These are phyloP conservation scores for Pinna nobilis DNA, from an alignment of 1,140 invertebrate species.

Conservation along the genomic window DNA sequence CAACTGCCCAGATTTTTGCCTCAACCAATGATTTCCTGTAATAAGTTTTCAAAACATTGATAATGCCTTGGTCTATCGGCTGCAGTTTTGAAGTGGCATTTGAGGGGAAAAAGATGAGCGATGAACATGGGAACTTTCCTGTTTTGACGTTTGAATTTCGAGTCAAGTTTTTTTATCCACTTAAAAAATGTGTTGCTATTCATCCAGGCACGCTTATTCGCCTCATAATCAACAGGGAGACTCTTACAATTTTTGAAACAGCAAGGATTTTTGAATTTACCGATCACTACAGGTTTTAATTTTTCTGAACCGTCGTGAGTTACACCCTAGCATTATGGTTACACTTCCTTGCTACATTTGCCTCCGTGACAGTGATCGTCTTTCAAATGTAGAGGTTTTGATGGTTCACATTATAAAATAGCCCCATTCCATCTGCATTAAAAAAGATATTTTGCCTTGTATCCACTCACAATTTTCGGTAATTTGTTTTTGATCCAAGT, in stretches of 20 bases:
- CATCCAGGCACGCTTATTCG: slow-evolving; percentile 1
- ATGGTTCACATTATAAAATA: not conserved
- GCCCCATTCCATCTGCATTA: not conserved
- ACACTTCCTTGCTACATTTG: not conserved
- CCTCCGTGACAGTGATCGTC: not conserved
- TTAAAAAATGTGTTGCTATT: not conserved
- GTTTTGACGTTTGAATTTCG: not conserved
- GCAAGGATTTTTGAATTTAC: not conserved
- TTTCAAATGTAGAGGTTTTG: not conserved
- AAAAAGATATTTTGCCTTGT: not conserved
- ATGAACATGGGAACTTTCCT: not conserved
- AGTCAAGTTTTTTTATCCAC: not conserved
- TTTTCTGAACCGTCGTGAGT: slow-evolving; percentile 12
- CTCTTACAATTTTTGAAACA: not conserved
- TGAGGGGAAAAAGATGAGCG: not conserved
- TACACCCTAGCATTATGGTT: not conserved
- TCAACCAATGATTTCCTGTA: not conserved
- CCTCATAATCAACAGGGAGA: not conserved
- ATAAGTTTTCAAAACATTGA: not conserved
- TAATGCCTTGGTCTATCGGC: slow-evolving; percentile 2
- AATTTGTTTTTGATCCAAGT: not conserved
- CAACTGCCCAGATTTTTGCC: too few species aligned
- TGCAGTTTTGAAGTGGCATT: not conserved
- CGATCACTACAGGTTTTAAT: not conserved
- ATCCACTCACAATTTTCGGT: not conserved